Percentiles rank a stretch among this genome's conserved stretches.
These are phyloP conservation scores for Delphinapterus leucas DNA, from an alignment of 2,113 vertebrate species.

Conservation along the genomic window DNA sequence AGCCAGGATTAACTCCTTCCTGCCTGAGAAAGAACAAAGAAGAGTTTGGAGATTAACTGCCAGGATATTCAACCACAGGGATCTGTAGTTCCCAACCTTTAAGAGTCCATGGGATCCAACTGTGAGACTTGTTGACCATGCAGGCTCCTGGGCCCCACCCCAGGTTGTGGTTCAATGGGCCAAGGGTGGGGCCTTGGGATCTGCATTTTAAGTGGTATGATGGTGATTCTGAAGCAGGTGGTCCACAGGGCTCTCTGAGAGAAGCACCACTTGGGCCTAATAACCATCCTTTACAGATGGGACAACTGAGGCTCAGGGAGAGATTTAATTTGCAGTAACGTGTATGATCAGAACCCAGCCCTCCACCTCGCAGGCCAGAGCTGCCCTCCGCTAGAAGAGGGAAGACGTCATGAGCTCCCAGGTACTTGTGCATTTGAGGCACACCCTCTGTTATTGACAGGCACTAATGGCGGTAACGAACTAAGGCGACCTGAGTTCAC, in stretches of 20 bases:
- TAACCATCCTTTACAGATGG: background rate
- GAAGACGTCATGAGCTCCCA: fast-evolving
- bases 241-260: too few species aligned
- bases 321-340: background rate
- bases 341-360: too few species aligned
- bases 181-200: background rate
- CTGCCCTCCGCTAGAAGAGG: background rate
- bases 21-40: background rate
- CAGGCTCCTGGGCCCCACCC: background rate
- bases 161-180: fast-evolving
- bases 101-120: background rate
- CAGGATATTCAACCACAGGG: fast-evolving
- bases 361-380: fast-evolving
- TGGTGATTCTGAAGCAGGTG: background rate
- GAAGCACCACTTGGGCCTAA: background rate
- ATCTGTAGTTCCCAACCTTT: background rate
- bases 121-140: too few species aligned
- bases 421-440: background rate
- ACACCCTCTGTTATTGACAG: constrained; percentile 15
- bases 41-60: background rate
- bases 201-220: fast-evolving
- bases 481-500: background rate
- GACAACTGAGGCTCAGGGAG: background rate
- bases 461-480: background rate
- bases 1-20: background rate